Evolutionary conservation across 2,797 vertebrate genomes (phyloP), one percentile per base, ranked within the genome.

Genomic region (Cirrhinus mrigala): DNA sequence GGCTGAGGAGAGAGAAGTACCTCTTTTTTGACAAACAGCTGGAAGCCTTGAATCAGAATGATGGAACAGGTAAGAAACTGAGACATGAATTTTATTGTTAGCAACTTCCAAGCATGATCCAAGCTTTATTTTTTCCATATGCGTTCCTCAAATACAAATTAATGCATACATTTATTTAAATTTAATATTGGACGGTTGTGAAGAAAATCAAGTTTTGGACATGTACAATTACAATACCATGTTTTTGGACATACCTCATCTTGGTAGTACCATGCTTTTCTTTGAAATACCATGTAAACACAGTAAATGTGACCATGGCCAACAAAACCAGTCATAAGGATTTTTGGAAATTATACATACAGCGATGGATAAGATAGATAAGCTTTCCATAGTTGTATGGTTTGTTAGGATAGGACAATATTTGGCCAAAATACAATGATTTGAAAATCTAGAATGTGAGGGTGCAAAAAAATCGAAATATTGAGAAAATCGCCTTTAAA

Each of bases 1-100:
- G 52, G 11, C 14, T 81, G 64, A 83, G 20, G 52, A 58, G 27
- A 81, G 4, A 44, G 27, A 27, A 29, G 14, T 52, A 11, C 33
- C 20, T 64, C 1, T 83, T 56, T 68, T 77, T 40, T 69, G 24
- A 83, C 52, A 4, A 84, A 54, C 27, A 79, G n/a, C 58, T 69
- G 11, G 20, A 83, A 81, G 22, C 11, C 14, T 73, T 40, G 27
- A 20, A 1, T 54, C 68, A 50, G 20, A 48, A 83, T 58, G 24
- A 87, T 90, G 87, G 89, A 88, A 48, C 80, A 83, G 89, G 89
- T 82, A 27, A 78, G 83, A 74, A 71, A 60, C 33, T 0, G 6
- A 48, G 12, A 64, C 7, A 3, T 52, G 18, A 20, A 3, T 62
- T 46, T 22, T 48, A 29, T 79, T 62, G 0, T 14, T 66, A 46